Evolutionary conservation across 2,888 invertebrate species (phyloP).

Genomic region (Hedychridium roseum): DNA sequence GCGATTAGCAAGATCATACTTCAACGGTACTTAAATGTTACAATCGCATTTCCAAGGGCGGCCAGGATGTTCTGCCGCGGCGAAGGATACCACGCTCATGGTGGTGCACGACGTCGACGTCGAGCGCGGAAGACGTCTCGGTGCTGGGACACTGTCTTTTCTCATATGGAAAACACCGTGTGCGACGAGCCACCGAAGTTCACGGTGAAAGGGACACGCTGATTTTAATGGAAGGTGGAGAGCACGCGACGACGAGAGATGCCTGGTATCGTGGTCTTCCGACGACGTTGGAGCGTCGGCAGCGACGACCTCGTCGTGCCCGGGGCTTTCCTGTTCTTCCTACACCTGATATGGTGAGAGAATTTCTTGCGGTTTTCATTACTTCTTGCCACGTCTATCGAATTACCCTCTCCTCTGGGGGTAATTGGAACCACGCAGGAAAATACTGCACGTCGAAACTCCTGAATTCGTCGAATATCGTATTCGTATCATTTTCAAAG

Average conservation of each 20-base stretch:
- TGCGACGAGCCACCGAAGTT: conserved; percentile 7
- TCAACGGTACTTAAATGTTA: too few species aligned
- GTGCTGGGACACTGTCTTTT: too few species aligned
- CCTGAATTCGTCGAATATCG: too few species aligned
- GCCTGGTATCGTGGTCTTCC: conserved; percentile 87
- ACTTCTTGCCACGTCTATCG: too few species aligned
- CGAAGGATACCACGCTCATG: conserved; percentile 15
- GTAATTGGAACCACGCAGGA: too few species aligned
- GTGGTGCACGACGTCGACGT: conserved; percentile 25
- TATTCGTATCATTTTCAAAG: too few species aligned
- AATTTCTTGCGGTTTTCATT: too few species aligned
- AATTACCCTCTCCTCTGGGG: too few species aligned
- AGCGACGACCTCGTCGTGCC: conserved; percentile 89
- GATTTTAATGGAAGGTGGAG: conserved; percentile 30
- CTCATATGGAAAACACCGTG: not conserved
- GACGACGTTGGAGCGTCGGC: conserved; percentile 87
- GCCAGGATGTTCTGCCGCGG: conserved; percentile 5
- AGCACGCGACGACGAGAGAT: conserved; percentile 62
- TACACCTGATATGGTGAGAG: conserved; percentile 82
- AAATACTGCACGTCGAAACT: too few species aligned
- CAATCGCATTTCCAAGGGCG: too few species aligned
- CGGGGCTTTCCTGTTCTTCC: conserved; percentile 76
- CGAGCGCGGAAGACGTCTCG: conserved; percentile 10
- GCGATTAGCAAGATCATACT: too few species aligned
- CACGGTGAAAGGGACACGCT: too few species aligned